Evolutionary conservation across 2,113 vertebrate genomes (phyloP), one percentile per base, ranked within the genome.

Genomic region (Mugil cephalus): DNA sequence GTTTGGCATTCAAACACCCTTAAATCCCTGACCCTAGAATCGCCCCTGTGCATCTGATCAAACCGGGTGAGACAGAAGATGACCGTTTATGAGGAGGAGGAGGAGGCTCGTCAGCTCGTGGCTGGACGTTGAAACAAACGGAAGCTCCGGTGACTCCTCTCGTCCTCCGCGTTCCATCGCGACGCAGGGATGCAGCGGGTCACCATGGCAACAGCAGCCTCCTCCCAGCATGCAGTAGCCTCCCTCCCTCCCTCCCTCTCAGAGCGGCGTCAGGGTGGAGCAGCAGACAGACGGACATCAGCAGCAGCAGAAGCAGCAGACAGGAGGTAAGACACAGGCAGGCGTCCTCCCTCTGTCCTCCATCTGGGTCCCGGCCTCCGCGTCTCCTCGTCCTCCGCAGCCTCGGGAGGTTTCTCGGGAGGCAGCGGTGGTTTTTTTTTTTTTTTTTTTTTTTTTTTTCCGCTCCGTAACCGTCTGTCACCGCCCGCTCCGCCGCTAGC

Each of bases 261-360:
- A 45, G 61, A 62, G 12, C 53, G 59, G 67, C 34, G 52, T 61
- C 53, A 83, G 83, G 83, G 83, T 79, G 83, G 70, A 85, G 83
- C 71, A 75, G 67, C 69, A 77, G 76, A 77, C 53, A 6, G 64
- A 79, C 43, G 18, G 61, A 66, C 24, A 39, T 55, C 71, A 79
- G 66, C 69, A 53, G 47, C 47, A 73, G 34, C 42, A 77, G 24
- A 30, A 30, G 35, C 55, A 69, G 30, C 18, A 56, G 13, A 9
- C 8, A 70, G 59, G 68, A 86, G 84, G 79, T 83, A 74, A 76
- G 62, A 65, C 3, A 18, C 24, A 2, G 34, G 40, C 34, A 12
- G 12, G 53, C 18, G 11, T 64, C 63, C 40, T 42, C n/a, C n/a
- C 2, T 11, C 4, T 52, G 11, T 64, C 63, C 40, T 42, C n/a